A percentile compares a stretch with the other conserved stretches of the same genome.
These are phyloP conservation scores for Solea solea DNA, from an alignment of 2,113 vertebrate species.

Conservation along the genomic window DNA sequence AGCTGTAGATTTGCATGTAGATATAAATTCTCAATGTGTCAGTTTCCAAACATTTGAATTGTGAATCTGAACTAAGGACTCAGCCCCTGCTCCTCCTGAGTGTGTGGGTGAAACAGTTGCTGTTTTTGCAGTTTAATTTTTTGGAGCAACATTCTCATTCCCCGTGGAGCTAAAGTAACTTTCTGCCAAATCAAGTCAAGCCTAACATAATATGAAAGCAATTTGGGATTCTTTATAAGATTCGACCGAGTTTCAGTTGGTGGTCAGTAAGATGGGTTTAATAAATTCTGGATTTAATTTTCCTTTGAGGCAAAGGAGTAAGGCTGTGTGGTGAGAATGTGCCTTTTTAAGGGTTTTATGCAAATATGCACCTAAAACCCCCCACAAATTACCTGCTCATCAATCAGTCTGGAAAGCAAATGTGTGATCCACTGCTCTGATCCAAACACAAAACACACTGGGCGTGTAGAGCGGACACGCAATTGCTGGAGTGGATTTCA, in stretches of 20 bases:
- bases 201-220: conserved; percentile 48
- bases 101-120: conserved; percentile 42
- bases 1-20: conserved; percentile 75
- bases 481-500: conserved; percentile 37
- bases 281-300: conserved; percentile 57
- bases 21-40: conserved; percentile 62
- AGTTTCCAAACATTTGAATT: conserved; percentile 63
- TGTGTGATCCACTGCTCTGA: conserved; percentile 32
- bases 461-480: conserved; percentile 17
- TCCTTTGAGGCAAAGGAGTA: conserved; percentile 28
- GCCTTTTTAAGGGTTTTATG: conserved; percentile 57
- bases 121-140: conserved; percentile 44
- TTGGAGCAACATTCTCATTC: conserved; percentile 37
- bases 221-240: conserved; percentile 30
- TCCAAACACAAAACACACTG: conserved; percentile 41
- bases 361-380: conserved; percentile 53
- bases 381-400: conserved; percentile 63
- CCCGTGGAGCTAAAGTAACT: conserved; percentile 28
- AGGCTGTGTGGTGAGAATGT: conserved; percentile 47
- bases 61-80: conserved; percentile 54
- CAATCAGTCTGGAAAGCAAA: conserved; percentile 64
- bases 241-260: conserved; percentile 33
- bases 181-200: conserved; percentile 50
- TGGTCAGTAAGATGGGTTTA: conserved; percentile 33
- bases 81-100: conserved; percentile 29